Base-by-base conservation (phyloP, 2,888 invertebrate genomes). In the Amaurobius ferox region DNA sequence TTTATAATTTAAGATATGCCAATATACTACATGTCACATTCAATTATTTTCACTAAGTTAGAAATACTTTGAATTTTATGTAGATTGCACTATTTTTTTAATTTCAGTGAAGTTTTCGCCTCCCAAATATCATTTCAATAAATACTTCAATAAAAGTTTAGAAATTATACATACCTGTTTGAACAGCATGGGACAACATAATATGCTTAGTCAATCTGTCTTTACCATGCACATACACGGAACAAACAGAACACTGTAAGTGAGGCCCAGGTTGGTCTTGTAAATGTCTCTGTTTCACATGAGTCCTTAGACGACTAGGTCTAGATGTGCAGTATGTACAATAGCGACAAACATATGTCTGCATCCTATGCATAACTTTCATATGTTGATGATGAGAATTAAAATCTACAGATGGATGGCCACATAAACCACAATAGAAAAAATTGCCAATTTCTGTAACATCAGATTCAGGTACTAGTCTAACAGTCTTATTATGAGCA, bases 161-260 rank as follows among this genome's bases (percentile, higher is more conserved):
- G 44, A 11, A n/a, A 16, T 2, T 6, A 70, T n/a, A n/a, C 26
- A 66, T 76, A 88, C 88, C 88, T 39, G 89, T 89, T 66, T 89
- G 89, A 13, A 89, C 89, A 78, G 89, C 89, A 88, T 89, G 89
- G 26, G 89, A 88, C 13, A 88, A 68, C 85, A 89, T 86, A 32
- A 89, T 89, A 73, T 89, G 89, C 64, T 89, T 89, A 6, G 88
- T 89, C 26, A 89, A 72, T 19, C 89, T 81, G n/a, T 89, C 89
- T 30, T 88, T 86, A 2, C 89, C 89, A 64, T 88, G 88, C 13
- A 89, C 87, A 70, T 89, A 87, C n/a, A 89, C 89, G 32, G 88
- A 88, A 68, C 89, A 89, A 19, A 89, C 89, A 29, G 87, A 88
- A 74, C 89, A 89, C 68, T 89, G 89, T 16, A 88, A 71, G 66